These are phyloP conservation scores for Uropetala carovei DNA, from an alignment of 2,888 invertebrate genomes.

Conservation along the genomic window DNA sequence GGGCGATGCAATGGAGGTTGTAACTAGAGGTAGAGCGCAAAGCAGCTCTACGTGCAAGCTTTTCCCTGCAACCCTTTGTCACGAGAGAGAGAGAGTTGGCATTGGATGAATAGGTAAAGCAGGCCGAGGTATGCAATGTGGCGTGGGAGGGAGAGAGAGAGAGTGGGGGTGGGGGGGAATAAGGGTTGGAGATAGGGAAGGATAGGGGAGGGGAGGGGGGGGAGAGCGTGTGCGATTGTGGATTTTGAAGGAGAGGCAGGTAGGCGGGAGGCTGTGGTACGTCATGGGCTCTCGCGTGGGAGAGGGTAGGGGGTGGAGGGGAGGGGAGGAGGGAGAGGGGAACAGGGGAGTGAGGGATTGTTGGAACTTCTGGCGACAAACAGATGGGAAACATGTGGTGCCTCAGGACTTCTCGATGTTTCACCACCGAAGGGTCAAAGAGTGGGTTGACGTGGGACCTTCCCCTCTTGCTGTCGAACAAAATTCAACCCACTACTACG, in stretches of 20 bases:
- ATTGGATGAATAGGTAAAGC: background rate
- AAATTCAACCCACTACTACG: too few species aligned
- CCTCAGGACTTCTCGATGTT: background rate
- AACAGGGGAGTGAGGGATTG: background rate
- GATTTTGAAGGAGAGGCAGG: background rate
- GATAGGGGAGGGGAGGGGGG: too few species aligned
- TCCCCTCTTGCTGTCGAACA: background rate
- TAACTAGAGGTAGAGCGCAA: background rate
- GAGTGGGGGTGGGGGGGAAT: too few species aligned
- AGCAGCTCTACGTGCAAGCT: background rate
- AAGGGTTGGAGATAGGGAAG: background rate
- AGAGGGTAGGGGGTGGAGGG: background rate
- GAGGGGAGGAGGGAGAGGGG: background rate
- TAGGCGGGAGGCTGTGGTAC: background rate
- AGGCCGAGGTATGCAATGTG: background rate
- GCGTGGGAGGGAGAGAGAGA: background rate
- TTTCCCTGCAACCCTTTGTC: background rate
- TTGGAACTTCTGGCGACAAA: constrained; percentile 9
- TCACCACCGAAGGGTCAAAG: background rate
- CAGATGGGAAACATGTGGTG: background rate
- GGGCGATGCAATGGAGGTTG: background rate
- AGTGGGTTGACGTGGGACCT: background rate
- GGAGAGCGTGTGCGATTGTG: background rate
- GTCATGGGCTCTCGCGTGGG: background rate
- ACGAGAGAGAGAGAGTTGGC: background rate